Evolutionary conservation across 2,797 vertebrate genomes (phyloP), one percentile per base, ranked within the genome.

Genomic region (Myoxocephalus aenaeus): DNA sequence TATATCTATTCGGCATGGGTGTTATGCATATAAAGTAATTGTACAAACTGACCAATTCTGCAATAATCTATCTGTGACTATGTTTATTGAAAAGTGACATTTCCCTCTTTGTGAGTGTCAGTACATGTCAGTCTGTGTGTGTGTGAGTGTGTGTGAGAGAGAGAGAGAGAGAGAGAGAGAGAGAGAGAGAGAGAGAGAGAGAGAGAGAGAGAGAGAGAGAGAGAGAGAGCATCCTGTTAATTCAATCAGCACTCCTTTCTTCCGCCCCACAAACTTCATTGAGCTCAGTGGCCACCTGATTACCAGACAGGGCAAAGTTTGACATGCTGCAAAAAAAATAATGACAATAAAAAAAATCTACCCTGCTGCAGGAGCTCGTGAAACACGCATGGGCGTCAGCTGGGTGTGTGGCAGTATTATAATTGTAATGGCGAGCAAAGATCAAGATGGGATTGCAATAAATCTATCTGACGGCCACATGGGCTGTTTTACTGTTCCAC

Each of bases 211-310:
- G 67, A 9, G 48, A 15, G 44, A 17, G 27, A 10, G 51, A 32
- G 68, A 22, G 18, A 46, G 14, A 32, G n/a, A 25, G 27, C 70
- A 79, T 73, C 65, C 65, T 76, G 34, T 75, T 76, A 73, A 85
- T 83, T 85, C 58, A 82, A 74, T 81, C 50, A 75, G 25, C 38
- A 36, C 22, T 80, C 27, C 15, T 83, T 87, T 67, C 82, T 89
- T 90, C 85, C 79, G 69, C 79, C 79, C 78, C 70, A 82, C 83
- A 85, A 89, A 92, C 88, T 91, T 84, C 78, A 86, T 83, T 81
- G 77, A 79, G 80, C 69, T 72, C 76, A 77, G 61, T 18, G 73
- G 65, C 65, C 84, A 62, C 76, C 84, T 81, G 79, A 81, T 78
- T 29, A 78, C 70, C 63, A 70, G 29, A 50, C 66, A 53, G 70